Evolutionary conservation across 1,140 invertebrate species (phyloP).

Genomic region (Cydia splendana): DNA sequence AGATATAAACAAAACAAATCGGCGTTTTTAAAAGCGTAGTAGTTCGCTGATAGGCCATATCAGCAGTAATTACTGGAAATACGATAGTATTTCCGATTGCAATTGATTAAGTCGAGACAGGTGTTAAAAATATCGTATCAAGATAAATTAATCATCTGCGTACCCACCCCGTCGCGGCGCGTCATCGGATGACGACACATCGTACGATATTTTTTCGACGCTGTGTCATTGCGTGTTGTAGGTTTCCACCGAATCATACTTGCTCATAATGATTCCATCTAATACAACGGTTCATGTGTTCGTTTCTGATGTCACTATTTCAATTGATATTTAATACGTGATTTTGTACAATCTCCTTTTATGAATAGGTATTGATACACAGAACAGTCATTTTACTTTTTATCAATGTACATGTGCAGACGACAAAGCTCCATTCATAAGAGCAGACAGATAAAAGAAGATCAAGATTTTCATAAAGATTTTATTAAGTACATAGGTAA

Average conservation of each 20-base stretch:
- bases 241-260: constrained; percentile 14
- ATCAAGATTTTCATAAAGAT: neutral
- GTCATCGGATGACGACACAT: constrained; percentile 65
- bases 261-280: neutral
- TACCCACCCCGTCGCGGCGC: constrained; percentile 40
- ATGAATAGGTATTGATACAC: neutral
- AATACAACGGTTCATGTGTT: neutral
- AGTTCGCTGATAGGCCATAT: neutral
- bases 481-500: neutral
- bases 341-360: neutral
- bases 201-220: constrained; percentile 60
- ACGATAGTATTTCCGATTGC: neutral
- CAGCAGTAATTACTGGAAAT: constrained; percentile 10
- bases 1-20: neutral
- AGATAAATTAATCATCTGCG: constrained; percentile 40
- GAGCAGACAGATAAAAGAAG: neutral
- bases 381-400: neutral
- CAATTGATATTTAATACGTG: neutral
- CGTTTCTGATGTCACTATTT: neutral
- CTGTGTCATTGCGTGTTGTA: constrained; percentile 29
- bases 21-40: constrained; percentile 6
- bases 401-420: neutral
- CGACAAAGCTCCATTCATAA: neutral
- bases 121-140: constrained; percentile 40
- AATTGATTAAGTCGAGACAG: constrained; percentile 12